Conservation (phyloP, 2,113 vertebrate species). For the Origma solitaria region DNA sequence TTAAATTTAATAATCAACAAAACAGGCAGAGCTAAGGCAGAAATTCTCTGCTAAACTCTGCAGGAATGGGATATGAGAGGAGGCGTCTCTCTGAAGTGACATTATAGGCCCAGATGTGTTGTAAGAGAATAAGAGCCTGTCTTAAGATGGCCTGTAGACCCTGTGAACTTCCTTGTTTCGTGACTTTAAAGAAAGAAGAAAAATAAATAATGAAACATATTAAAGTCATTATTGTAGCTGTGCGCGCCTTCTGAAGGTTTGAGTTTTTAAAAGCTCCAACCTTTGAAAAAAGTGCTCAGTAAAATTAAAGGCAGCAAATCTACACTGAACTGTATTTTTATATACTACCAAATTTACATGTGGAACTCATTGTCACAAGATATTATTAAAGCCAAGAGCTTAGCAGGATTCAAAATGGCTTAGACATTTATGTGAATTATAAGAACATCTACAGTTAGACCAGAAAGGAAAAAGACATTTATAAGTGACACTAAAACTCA, state of each 20-base stretch:
- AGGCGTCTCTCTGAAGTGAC: constrained; percentile 54
- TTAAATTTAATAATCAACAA: constrained; percentile 54
- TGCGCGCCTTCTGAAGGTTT: background rate
- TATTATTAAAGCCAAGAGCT: constrained; percentile 46
- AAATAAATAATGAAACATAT: constrained; percentile 56
- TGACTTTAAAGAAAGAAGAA: constrained; percentile 49
- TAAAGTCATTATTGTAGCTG: constrained; percentile 38
- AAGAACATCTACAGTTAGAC: constrained; percentile 38
- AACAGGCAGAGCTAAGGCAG: constrained; percentile 31
- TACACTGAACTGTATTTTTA: constrained; percentile 14
- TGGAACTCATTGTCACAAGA: constrained; percentile 49
- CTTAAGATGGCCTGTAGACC: constrained; percentile 34
- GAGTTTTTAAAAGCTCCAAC: background rate
- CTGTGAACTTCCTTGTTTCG: constrained; percentile 39
- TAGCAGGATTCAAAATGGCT: constrained; percentile 45
- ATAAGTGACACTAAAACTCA: constrained; percentile 3
- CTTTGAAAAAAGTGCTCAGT: background rate
- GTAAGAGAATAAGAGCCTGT: constrained; percentile 28
- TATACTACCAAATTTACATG: constrained; percentile 43
- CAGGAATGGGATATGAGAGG: constrained; percentile 12
- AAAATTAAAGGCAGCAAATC: constrained; percentile 50
- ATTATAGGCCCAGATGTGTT: constrained; percentile 54
- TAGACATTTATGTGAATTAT: constrained; percentile 47
- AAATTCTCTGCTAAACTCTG: constrained; percentile 16
- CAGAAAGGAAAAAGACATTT: constrained; percentile 36